Evolutionary conservation across 2,888 invertebrate genomes (phyloP), one percentile per base, ranked within the genome.

Genomic region (Nemapogon koenigi): DNA sequence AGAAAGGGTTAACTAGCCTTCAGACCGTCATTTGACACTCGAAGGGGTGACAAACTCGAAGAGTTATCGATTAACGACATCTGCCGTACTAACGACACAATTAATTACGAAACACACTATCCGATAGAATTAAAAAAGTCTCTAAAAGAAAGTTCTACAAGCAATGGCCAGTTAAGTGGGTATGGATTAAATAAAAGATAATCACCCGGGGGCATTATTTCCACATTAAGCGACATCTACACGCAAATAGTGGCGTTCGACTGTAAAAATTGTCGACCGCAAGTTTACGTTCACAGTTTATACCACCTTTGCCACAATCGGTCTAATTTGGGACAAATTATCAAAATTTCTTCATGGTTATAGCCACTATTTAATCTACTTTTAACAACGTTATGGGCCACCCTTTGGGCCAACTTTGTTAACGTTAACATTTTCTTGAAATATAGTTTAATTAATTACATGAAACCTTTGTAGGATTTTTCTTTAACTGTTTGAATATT

Each of bases 161-260:
- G 19, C 16, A 26, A 35, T 26, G 28, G 13, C 28, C 16, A 38
- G 33, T 38, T 29, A 31, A 41, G 37, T 41, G 47, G 51, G 53
- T 54, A 55, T 53, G 59, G 59, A 63, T 64, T 64, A 67, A 67
- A 66, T 70, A 63, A 63, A 66, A 65, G 59, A 65, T 71, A 71
- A 72, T 71, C 63, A 59, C 54, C 49, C 52, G 48, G 58, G 58
- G 62, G 61, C 67, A 72, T 71, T 72, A 71, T 69, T 68, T 68
- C 53, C 53, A 62, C 71, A 71, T 70, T 68, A 71, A 57, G 55
- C 48, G 47, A 48, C 52, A 52, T 50, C 50, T 50, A 54, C 63
- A 63, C 59, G 59, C 59, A 47, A 61, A 47, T 57, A 46, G 49
- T 48, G 48, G 49, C 52, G 53, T 53, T 52, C 16, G 27, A 35